Evolutionary conservation across 1,140 invertebrate species (phyloP).

Genomic region (Scaptomyza graminum): DNA sequence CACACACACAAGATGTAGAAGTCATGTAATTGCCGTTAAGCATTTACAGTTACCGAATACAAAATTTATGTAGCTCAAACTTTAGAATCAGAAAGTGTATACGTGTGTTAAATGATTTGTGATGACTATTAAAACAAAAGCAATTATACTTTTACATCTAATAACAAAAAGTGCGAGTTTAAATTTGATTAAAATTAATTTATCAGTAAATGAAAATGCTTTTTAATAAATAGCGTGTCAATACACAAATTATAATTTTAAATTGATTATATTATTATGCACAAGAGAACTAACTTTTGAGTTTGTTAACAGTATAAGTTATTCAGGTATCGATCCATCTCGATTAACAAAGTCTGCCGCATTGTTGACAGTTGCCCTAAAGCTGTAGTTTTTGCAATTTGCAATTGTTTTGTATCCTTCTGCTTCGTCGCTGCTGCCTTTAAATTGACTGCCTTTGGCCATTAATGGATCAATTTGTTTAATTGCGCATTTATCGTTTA

Average conservation of each 20-base stretch:
- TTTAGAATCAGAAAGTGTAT: too few species aligned
- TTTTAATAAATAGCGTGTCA: not conserved
- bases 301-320: constrained; percentile 10
- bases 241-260: not conserved
- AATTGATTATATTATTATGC: not conserved
- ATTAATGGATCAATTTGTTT: constrained; percentile 62
- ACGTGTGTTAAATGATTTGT: too few species aligned
- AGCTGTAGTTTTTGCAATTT: constrained; percentile 11
- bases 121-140: too few species aligned
- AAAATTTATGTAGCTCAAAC: too few species aligned
- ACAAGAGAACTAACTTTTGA: not conserved
- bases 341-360: not conserved
- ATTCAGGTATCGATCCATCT: constrained; percentile 8
- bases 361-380: constrained; percentile 18
- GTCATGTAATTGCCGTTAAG: too few species aligned
- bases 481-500: constrained; percentile 77
- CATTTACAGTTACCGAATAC: too few species aligned
- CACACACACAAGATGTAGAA: too few species aligned
- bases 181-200: too few species aligned
- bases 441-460: constrained; percentile 29
- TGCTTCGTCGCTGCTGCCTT: constrained; percentile 14
- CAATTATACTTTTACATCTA: too few species aligned
- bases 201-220: too few species aligned
- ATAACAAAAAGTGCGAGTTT: too few species aligned
- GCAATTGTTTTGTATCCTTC: constrained; percentile 28